Conservation (phyloP, 2,113 vertebrate genomes). For the Chamaetylas fuelleborni region DNA sequence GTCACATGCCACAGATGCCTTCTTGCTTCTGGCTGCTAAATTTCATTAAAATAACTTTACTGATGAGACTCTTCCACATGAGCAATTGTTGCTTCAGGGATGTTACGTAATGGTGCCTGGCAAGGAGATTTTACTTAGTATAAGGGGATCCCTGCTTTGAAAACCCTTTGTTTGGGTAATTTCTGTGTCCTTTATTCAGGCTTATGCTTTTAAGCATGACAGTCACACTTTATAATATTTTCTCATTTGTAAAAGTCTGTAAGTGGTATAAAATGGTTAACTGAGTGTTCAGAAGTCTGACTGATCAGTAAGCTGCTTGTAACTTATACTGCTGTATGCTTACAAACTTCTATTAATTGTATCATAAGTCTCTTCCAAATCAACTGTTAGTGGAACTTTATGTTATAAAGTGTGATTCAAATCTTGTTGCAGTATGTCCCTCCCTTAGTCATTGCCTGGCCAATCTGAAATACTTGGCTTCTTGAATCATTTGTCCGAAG, state of each 20-base stretch:
- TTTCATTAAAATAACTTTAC: slow-evolving; percentile 49
- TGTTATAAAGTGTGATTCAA: slow-evolving; percentile 20
- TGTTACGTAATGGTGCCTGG: slow-evolving; percentile 29
- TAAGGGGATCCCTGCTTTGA: not conserved
- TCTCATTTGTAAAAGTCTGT: not conserved
- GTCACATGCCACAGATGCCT: not conserved
- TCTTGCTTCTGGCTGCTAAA: slow-evolving; percentile 38
- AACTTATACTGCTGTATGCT: not conserved
- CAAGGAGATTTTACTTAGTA: not conserved
- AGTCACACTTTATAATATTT: not conserved
- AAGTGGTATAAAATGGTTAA: not conserved
- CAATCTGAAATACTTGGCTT: slow-evolving; percentile 53
- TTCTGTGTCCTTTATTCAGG: not conserved
- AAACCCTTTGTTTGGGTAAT: not conserved
- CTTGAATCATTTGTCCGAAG: slow-evolving; percentile 48
- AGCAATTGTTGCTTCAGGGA: slow-evolving; percentile 43
- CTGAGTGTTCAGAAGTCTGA: not conserved
- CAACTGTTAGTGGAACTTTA: not conserved
- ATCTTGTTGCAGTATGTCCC: not conserved
- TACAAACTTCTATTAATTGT: slow-evolving; percentile 1
- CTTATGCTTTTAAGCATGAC: not conserved
- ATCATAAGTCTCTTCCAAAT: not conserved
- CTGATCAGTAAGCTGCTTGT: not conserved
- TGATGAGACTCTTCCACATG: slow-evolving; percentile 9
- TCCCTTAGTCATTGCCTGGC: slow-evolving; percentile 39